Conservation (phyloP, 2,888 invertebrate genomes). For the Antheraea assamensis region DNA sequence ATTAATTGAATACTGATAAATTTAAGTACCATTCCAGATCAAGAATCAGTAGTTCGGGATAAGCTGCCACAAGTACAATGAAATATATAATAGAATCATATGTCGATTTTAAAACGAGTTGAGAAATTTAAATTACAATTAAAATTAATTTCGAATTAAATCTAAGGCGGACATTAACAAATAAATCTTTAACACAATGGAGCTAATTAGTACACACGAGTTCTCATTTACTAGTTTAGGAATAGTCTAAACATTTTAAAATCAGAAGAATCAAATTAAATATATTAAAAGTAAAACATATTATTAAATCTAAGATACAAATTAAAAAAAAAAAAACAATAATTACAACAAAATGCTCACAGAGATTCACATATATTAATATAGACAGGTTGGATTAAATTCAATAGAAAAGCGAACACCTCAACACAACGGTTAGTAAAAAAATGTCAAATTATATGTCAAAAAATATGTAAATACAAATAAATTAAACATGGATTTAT, state of each 20-base stretch:
- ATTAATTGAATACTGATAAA: not conserved
- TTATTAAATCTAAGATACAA: slow-evolving; percentile 1
- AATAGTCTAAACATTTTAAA: not conserved
- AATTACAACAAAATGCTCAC: not conserved
- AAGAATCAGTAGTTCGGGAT: not conserved
- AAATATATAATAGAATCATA: slow-evolving; percentile 1
- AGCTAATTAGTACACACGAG: not conserved
- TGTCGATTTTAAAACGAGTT: not conserved
- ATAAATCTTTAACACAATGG: not conserved
- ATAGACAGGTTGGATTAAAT: not conserved
- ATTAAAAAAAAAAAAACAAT: not conserved
- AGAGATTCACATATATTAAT: slow-evolving; percentile 4
- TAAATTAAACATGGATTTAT: not conserved
- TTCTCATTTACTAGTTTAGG: too few species aligned
- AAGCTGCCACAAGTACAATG: not conserved
- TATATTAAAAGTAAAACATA: not conserved
- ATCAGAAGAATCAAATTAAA: not conserved
- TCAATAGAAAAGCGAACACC: not conserved
- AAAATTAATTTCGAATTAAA: not conserved
- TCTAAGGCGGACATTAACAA: not conserved
- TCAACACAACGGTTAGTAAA: not conserved
- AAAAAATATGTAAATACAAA: not conserved
- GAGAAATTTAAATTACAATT: not conserved
- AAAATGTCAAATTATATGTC: not conserved
- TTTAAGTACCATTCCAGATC: not conserved